phyloP scores from a whole-genome alignment of 2,113 vertebrate species.

The Macrotis lagotis region DNA sequence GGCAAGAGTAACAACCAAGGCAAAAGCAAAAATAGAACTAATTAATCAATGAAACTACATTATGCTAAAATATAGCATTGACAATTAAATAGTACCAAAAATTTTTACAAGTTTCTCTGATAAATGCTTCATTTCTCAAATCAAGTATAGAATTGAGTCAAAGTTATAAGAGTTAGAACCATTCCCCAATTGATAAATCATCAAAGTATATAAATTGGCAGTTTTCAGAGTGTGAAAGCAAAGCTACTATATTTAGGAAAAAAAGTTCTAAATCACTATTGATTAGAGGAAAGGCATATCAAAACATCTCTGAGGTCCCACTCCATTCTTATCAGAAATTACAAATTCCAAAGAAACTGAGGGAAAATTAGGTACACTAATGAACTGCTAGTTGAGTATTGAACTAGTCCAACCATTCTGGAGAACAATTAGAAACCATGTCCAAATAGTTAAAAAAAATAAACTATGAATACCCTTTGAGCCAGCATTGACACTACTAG shows the following conservation, averaged over 20 bases:
- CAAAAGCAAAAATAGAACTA: not conserved
- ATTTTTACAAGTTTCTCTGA: no score
- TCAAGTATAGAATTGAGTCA: not conserved
- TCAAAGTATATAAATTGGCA: not conserved
- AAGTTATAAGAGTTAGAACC: not conserved
- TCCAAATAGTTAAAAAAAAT: not conserved
- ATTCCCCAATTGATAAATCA: not conserved
- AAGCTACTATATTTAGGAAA: not conserved
- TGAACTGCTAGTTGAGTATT: not conserved
- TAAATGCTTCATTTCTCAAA: no score
- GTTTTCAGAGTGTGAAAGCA: not conserved
- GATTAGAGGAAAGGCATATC: not conserved
- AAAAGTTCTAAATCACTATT: not conserved
- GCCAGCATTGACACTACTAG: no score
- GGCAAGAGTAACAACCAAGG: not conserved
- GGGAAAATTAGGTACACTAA: not conserved
- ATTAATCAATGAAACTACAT: no score
- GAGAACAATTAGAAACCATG: not conserved
- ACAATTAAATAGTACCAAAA: no score
- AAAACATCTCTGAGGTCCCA: not conserved
- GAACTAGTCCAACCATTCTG: not conserved
- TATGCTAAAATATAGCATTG: no score
- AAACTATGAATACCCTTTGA: not conserved
- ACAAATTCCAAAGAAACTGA: not conserved
- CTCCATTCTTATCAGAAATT: not conserved